Percentiles rank a stretch among this genome's conserved stretches.
Evolutionary conservation across 92 coral and sea anemone species (phyloP).

Genomic region (Epizoanthus ramosus): DNA sequence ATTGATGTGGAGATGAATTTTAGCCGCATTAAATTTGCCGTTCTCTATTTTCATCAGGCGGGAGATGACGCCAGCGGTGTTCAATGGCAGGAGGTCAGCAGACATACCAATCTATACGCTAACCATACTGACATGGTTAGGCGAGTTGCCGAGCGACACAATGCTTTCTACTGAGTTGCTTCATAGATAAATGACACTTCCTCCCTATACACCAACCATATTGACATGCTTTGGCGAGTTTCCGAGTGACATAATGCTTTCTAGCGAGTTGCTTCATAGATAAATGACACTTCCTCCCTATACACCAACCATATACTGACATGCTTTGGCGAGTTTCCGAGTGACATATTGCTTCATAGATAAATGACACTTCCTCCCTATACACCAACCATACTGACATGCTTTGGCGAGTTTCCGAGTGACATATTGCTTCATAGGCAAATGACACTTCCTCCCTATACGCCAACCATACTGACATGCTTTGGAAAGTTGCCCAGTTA

Average conservation of each 20-base stretch:
- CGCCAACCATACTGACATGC: constrained; percentile 43
- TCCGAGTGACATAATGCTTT: constrained; percentile 67
- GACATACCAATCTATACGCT: constrained; percentile 63
- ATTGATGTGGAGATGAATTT: no score
- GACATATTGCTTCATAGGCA: constrained; percentile 21
- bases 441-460: constrained; percentile 46
- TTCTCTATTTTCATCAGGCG: constrained; percentile 43
- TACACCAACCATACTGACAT: constrained; percentile 35
- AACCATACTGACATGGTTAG: constrained; percentile 66
- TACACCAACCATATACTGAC: constrained; percentile 53
- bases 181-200: constrained; percentile 27
- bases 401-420: constrained; percentile 50
- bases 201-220: constrained; percentile 67
- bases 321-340: constrained; percentile 45
- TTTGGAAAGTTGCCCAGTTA: constrained; percentile 49
- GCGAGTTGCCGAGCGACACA: constrained; percentile 68
- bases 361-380: constrained; percentile 53
- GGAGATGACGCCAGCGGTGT: constrained; percentile 80
- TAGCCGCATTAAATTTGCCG: not conserved
- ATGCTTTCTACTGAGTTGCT: constrained; percentile 52
- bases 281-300: constrained; percentile 41
- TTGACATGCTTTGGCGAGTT: constrained; percentile 14
- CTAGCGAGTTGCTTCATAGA: constrained; percentile 22
- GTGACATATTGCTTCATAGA: constrained; percentile 34
- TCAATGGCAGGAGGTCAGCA: constrained; percentile 84